Evolutionary conservation across 2,888 invertebrate genomes (phyloP), one percentile per base, ranked within the genome.

Genomic region (Heliconius aoede): DNA sequence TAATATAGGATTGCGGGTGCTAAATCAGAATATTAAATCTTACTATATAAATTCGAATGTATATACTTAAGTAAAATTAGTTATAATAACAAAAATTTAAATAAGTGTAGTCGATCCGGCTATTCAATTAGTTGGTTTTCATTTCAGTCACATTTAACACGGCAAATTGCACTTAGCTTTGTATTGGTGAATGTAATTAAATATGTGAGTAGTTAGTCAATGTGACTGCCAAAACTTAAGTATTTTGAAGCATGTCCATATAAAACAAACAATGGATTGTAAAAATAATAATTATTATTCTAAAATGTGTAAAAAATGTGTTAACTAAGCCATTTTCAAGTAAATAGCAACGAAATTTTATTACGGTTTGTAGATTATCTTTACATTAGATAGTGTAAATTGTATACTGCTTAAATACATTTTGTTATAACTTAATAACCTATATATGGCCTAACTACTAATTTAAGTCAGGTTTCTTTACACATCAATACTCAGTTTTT

Each of bases 221-320:
- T 88, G 87, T 88, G 90, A 89, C 90, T 89, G 91, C 92, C 91
- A 91, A 92, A 91, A 88, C 81, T 68, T 88, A 89, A 91, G 91
- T 91, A 91, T 91, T 90, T 85, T 4, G 84, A 84, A 81, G 84
- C 26, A 2, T 60, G 88, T 90, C 87, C 88, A 90, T 83, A 24
- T 77, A 60, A 26, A 55, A 24, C 21, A 15, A 7, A 24, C 7
- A 32, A 64, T 8, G 36, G 3, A 24, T 24, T 40, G 24, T 65
- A 40, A n/a, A n/a, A n/a, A 65, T 65, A 36, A 36, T 36, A 8
- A 15, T 36, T 32, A 24, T 65, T 15, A 21, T 0, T 62, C 9
- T 30, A 36, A 32, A 64, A 11, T 62, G 32, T 21, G 11, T 32
- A 3, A 4, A 32, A 36, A n/a, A n/a, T 13, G n/a, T 11, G 5